phyloP scores from a whole-genome alignment of 2,797 vertebrate species.

The Pelochelys cantorii region DNA sequence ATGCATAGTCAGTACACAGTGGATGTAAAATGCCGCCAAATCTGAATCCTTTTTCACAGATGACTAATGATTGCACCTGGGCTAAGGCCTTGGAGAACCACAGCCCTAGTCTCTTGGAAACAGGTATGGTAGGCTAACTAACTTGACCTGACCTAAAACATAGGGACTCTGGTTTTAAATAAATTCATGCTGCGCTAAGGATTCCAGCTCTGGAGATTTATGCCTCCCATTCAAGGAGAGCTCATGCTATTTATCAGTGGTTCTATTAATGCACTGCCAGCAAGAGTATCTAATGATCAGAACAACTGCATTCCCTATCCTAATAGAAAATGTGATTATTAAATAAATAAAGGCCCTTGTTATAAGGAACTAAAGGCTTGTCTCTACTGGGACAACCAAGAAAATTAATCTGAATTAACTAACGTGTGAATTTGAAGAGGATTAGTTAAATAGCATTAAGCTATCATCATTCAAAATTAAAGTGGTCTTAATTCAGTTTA shows the following conservation, averaged over 20 bases:
- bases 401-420: neutral
- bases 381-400: neutral
- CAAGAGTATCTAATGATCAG: neutral
- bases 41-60: neutral
- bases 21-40: neutral
- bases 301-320: neutral
- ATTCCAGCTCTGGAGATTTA: constrained; percentile 40
- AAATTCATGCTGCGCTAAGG: neutral
- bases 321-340: neutral
- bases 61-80: neutral
- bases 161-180: neutral
- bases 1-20: neutral
- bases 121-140: neutral
- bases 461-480: neutral
- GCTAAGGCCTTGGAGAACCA: neutral
- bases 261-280: neutral
- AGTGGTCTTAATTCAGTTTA: neutral
- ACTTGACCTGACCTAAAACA: neutral
- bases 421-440: neutral
- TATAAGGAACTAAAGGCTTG: neutral
- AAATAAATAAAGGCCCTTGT: neutral
- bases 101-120: neutral
- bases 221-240: constrained; percentile 44
- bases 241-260: neutral
- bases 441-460: neutral